Evolutionary conservation across 2,888 invertebrate species (phyloP), one percentile per base, ranked within the genome.

Genomic region (Tuta absoluta): DNA sequence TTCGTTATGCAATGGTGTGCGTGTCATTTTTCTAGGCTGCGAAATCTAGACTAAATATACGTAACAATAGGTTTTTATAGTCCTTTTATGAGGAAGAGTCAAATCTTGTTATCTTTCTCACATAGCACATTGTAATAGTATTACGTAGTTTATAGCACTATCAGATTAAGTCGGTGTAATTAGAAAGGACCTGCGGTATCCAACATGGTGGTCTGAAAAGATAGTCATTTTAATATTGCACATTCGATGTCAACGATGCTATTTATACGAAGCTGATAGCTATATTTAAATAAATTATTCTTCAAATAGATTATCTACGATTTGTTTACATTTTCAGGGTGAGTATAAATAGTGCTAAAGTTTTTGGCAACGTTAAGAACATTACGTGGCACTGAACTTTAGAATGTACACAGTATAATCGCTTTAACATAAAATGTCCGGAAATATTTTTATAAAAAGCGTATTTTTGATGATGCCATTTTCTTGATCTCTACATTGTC

Each of bases 41-140:
- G 75, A 70, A 73, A 77, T 80, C 70, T 75, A 67, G 72, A 76
- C 75, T 72, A 74, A 69, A 60, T 69, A 71, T 66, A 72, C 77
- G 73, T 77, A 79, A 81, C 78, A 76, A 77, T 77, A 69, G 71
- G 67, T 72, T 71, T 71, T 71, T 56, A 33, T 56, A 56, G 68
- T 69, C 68, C 67, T 68, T 68, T 71, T 69, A 67, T 66, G 65
- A 75, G 75, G 75, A 79, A 78, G 71, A 68, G 60, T 70, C 65
- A 67, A 61, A 62, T 69, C 66, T 71, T 68, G 71, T 75, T 71
- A 69, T 73, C 67, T 73, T 72, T 74, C 71, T 69, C 75, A 73
- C 70, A 28, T 48, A 41, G 56, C 38, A 23, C 24, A 60, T 41
- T 58, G 38, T 63, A 14, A 61, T 60, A 21, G 19, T 24, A 38